Evolutionary conservation across 2,113 vertebrate species (phyloP), one percentile per base, ranked within the genome.

Genomic region (Eptesicus fuscus): DNA sequence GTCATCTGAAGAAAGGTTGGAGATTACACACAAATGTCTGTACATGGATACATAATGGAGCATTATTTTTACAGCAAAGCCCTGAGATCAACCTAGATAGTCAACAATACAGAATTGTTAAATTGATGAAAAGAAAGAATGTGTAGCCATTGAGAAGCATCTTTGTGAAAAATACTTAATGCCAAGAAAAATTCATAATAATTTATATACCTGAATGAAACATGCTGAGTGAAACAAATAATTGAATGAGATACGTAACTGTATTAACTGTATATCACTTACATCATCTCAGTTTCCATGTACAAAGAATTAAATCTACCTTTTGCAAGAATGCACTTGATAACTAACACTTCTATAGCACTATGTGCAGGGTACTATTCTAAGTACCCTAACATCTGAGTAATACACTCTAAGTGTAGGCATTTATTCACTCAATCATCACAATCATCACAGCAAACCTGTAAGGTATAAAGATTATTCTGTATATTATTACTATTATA

Each of bases 241-340:
- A 9, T 5, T 32, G 70, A 61, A 35, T 0, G 28, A 56, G 49
- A n/a, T 20, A 2, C 0, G 3, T 32, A 7, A 17, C 49, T 30
- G 59, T 22, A 9, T 10, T 32, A 7, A 17, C 49, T 30, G 59
- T 22, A 9, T 10, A 2, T 7, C 0, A 23, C 78, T 9, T 20
- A 16, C 4, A 0, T 9, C 44, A 37, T n/a, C 40, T 70, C 1
- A 35, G 65, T 12, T 4, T 3, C n/a, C 22, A 3, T 2, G 0
- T 17, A 32, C 1, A 9, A 49, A 63, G 51, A 74, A 59, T 4
- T 0, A n/a, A 23, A 28, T 7, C 10, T 0, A 4, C 7, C 47
- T 67, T 47, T 49, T 5, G 20, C 42, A 18, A 42, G 74, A 28
- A 51, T 1, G 3, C 51, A 5, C 14, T 16, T 4, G 28, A 4